phyloP scores from a whole-genome alignment of 2,888 invertebrate species.

The Dryadula phaetusa region DNA sequence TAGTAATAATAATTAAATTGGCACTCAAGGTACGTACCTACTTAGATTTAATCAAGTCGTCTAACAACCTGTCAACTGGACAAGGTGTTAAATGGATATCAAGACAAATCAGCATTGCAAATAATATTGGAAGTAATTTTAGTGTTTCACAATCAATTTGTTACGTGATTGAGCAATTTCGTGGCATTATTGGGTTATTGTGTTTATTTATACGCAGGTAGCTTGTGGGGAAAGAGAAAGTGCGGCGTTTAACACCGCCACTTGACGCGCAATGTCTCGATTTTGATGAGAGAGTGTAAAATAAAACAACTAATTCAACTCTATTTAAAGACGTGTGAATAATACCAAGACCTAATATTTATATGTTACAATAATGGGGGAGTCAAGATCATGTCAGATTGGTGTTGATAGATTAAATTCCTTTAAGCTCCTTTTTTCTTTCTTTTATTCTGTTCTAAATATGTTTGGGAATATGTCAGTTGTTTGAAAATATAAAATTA shows the following conservation, averaged over 20 bases:
- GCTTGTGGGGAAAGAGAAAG: no score
- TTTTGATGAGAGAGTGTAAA: no score
- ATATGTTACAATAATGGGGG: conserved; percentile 14
- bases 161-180: no score
- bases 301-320: background rate
- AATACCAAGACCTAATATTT: background rate
- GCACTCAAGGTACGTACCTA: conserved; percentile 25
- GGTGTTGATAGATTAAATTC: conserved; percentile 8
- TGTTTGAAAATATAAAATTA: no score
- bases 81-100: conserved; percentile 40
- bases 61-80: conserved; percentile 15
- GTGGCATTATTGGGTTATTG: no score
- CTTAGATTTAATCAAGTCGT: conserved; percentile 30
- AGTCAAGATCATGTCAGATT: conserved; percentile 13
- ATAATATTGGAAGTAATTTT: conserved; percentile 31
- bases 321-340: background rate
- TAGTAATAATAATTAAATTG: conserved; percentile 24
- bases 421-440: no score
- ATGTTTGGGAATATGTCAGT: background rate
- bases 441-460: background rate
- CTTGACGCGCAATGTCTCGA: no score
- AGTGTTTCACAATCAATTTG: conserved; percentile 26
- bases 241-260: no score
- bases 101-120: conserved; percentile 37
- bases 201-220: no score